These are phyloP conservation scores for Coptodon rendalli DNA, from an alignment of 2,113 vertebrate species.

Conservation along the genomic window DNA sequence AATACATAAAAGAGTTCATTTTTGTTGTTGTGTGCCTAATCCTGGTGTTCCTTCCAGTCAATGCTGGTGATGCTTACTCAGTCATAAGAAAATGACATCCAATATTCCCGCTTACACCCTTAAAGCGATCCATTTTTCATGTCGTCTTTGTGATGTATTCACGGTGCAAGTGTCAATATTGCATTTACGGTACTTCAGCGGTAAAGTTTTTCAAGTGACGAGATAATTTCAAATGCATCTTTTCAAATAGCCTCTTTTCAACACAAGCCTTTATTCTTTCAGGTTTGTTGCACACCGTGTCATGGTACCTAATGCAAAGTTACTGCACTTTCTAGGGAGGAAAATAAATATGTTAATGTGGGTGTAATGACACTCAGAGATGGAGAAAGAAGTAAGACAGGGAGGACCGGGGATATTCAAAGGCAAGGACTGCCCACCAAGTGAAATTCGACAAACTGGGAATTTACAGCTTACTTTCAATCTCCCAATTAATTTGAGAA, in stretches of 20 bases:
- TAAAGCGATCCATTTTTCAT: neutral
- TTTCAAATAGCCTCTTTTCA: neutral
- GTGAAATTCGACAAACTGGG: neutral
- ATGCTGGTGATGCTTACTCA: neutral
- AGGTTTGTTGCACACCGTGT: neutral
- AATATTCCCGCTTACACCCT: neutral
- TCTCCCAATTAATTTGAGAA: neutral
- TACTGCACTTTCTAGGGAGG: neutral
- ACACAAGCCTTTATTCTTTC: neutral
- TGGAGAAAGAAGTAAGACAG: neutral
- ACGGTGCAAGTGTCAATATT: neutral
- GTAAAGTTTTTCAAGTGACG: neutral
- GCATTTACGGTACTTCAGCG: neutral
- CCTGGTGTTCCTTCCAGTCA: neutral
- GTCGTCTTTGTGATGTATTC: neutral
- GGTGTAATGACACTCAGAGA: neutral
- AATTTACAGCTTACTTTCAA: neutral
- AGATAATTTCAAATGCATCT: neutral
- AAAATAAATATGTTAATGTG: neutral
- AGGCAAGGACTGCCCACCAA: neutral
- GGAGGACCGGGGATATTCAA: rapidly evolving
- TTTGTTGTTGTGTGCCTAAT: neutral
- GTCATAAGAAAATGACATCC: neutral
- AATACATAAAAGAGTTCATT: neutral
- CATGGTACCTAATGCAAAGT: neutral